Evolutionary conservation across 1,140 invertebrate genomes (phyloP).

Genomic region (Drosophila sulfurigaster): DNA sequence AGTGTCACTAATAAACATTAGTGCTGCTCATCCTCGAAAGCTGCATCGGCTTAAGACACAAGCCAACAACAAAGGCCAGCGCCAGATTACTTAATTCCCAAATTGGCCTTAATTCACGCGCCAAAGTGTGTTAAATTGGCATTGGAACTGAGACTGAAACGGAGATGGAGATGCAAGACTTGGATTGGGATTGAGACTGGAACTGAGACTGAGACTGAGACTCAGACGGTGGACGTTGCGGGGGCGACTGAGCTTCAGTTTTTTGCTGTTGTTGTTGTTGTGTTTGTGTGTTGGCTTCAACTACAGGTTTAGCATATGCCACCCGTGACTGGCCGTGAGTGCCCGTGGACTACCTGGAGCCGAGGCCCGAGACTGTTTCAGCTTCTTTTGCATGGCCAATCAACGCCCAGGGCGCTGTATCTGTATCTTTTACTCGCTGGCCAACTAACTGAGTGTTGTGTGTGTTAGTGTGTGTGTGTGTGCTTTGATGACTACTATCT

Average conservation of each 20-base stretch:
- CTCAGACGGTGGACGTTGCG: slow-evolving; percentile 2
- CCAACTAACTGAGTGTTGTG: not conserved
- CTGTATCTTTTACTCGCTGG: slow-evolving; percentile 51
- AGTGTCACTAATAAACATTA: slow-evolving; percentile 68
- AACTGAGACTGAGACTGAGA: slow-evolving; percentile 2
- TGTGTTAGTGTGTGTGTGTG: slow-evolving; percentile 32
- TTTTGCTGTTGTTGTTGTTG: not conserved
- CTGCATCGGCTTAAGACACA: slow-evolving; percentile 12
- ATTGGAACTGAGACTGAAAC: slow-evolving; percentile 22
- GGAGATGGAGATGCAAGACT: slow-evolving; percentile 4
- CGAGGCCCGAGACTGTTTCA: slow-evolving; percentile 12
- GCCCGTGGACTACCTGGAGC: slow-evolving; percentile 45
- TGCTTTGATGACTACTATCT: slow-evolving; percentile 76
- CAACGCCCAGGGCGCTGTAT: slow-evolving; percentile 75
- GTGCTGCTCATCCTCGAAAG: slow-evolving; percentile 21
- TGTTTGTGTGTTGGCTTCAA: not conserved
- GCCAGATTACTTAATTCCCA: slow-evolving; percentile 83
- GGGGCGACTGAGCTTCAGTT: slow-evolving; percentile 48
- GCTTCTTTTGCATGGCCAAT: slow-evolving; percentile 72
- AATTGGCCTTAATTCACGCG: slow-evolving; percentile 84
- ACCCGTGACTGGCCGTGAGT: slow-evolving; percentile 71
- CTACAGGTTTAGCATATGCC: slow-evolving; percentile 70
- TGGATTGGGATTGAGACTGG: slow-evolving; percentile 12
- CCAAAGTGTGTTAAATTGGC: slow-evolving; percentile 84
- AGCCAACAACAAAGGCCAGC: slow-evolving; percentile 56